Base-by-base conservation (phyloP, 2,797 vertebrate genomes). In the Pempheris klunzingeri region DNA sequence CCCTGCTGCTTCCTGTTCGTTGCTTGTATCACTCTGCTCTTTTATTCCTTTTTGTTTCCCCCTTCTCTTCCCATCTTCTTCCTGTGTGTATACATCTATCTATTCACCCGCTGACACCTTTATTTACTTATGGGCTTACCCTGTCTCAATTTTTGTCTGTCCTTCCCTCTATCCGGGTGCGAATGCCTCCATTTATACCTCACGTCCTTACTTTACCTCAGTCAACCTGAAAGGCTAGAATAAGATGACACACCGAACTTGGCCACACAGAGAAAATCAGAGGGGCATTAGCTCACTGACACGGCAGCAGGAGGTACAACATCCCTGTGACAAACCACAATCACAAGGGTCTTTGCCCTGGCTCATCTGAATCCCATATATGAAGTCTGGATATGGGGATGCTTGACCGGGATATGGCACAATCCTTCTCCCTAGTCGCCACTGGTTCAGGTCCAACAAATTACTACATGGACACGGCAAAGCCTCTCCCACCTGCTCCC, bases 401-500 rank as follows among this genome's bases (percentile, higher is more conserved):
- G 41, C 34, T 57, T 81, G 63, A 77, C 75, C 75, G 59, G 59
- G 47, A 30, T 62, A 75, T 74, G 73, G 62, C 58, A 74, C 71
- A 55, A 58, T 58, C 49, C 39, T 20, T 55, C 67, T 58, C 36
- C 57, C 62, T 62, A 49, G 67, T 52, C 6, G 12, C 44, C 55
- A 62, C 67, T 78, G 78, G 66, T 85, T 77, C 74, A 54, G 72
- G 64, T 88, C 81, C 74, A 85, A 72, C 74, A 81, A 80, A 84
- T 89, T 79, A 86, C 71, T 34, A 67, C 65, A 58, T 8, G 17
- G 67, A 84, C 68, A 87, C 36, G 55, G 76, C 54, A 82, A 43
- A 76, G 67, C 15, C 60, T 78, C 47, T 64, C 64, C 82, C 88
- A 89, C 82, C 87, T 91, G 88, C 77, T 87, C 58, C 82, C 83